A percentile compares a stretch with the other conserved stretches of the same genome.
These are phyloP conservation scores for Dermochelys coriacea DNA, from an alignment of 2,797 vertebrate species.

Conservation along the genomic window DNA sequence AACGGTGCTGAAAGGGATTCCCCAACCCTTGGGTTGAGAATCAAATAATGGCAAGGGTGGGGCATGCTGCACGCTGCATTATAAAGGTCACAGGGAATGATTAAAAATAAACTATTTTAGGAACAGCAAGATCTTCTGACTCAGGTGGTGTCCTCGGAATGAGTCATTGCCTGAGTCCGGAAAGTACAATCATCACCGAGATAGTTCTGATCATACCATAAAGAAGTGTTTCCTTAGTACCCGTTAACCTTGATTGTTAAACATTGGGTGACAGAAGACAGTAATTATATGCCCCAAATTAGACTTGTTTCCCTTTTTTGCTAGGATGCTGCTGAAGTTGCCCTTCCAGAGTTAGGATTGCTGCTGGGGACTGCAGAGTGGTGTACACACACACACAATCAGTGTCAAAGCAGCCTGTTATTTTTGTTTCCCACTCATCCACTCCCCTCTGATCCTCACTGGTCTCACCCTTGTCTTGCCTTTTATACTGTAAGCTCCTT, in stretches of 20 bases:
- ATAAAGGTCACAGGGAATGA: neutral
- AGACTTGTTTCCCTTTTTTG: neutral
- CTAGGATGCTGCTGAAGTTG: neutral
- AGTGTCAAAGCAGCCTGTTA: neutral
- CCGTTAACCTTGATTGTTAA: neutral
- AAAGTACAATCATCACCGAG: neutral
- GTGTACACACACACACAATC: neutral
- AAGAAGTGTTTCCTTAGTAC: neutral
- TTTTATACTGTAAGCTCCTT: neutral
- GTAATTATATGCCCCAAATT: neutral
- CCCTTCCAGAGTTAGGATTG: neutral
- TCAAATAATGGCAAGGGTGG: neutral
- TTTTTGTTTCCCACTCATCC: neutral
- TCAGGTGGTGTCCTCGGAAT: neutral
- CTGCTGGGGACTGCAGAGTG: neutral
- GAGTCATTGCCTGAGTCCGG: rapidly evolving
- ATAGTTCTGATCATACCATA: neutral
- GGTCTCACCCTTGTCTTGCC: neutral
- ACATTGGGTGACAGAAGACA: conserved; percentile 2
- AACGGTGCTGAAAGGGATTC: neutral
- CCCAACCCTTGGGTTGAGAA: neutral
- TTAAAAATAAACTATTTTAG: neutral
- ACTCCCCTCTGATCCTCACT: neutral
- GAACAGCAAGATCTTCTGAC: neutral
- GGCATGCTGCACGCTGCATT: neutral